These are phyloP conservation scores for Azorinus chamasolen DNA, from an alignment of 2,888 invertebrate genomes.

Conservation along the genomic window DNA sequence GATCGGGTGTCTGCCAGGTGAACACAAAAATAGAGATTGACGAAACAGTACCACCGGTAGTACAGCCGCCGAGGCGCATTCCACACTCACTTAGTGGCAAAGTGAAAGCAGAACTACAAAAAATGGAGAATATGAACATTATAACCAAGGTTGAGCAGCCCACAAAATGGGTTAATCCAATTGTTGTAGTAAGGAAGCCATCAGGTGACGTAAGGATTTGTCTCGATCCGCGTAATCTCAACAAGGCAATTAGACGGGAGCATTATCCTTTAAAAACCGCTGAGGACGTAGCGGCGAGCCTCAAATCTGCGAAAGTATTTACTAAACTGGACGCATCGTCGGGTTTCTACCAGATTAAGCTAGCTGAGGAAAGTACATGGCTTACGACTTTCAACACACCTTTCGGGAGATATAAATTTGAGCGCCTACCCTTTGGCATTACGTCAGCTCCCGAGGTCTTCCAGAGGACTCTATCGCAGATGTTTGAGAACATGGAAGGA, in stretches of 20 bases:
- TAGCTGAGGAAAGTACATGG: slow-evolving; percentile 32
- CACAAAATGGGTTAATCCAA: no score
- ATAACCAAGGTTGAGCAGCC: slow-evolving; percentile 40
- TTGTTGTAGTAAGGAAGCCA: no score
- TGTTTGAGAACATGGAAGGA: slow-evolving; percentile 44
- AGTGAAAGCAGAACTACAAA: slow-evolving; percentile 46
- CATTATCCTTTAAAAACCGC: slow-evolving; percentile 58
- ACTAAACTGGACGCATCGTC: slow-evolving; percentile 54
- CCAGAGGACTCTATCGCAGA: slow-evolving; percentile 27
- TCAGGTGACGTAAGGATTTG: no score
- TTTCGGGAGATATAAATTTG: slow-evolving; percentile 35
- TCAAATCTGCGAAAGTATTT: slow-evolving; percentile 53
- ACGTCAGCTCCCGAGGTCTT: neutral
- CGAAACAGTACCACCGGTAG: neutral
- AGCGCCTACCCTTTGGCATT: neutral
- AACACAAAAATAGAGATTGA: slow-evolving; percentile 30
- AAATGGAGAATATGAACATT: slow-evolving; percentile 37
- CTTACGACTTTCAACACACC: slow-evolving; percentile 51
- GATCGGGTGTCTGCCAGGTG: slow-evolving; percentile 49
- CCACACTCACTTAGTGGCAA: neutral
- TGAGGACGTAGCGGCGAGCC: slow-evolving; percentile 56
- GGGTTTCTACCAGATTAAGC: slow-evolving; percentile 63
- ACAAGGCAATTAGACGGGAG: slow-evolving; percentile 51
- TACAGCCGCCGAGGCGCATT: slow-evolving; percentile 14
- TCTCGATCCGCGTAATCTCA: slow-evolving; percentile 38